A percentile compares a stretch with the other conserved stretches of the same genome.
Conservation (phyloP, 2,888 invertebrate genomes). For the Pyrrhia umbra region DNA sequence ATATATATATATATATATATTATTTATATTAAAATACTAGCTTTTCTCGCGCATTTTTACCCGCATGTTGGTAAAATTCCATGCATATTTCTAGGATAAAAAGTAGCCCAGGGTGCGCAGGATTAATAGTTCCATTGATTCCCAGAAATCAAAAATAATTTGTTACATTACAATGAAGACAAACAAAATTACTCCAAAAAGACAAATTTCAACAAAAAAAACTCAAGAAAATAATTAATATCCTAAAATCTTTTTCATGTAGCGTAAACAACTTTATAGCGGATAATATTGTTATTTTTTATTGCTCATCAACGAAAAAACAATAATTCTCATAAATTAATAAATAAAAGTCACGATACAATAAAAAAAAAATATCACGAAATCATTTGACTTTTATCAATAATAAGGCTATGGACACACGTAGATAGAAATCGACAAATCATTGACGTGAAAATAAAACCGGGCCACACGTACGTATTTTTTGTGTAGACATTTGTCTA, state of each 20-base stretch:
- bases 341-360: constrained; percentile 14
- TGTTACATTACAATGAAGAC: too few relatives aligned
- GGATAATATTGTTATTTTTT: not conserved
- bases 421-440: not conserved
- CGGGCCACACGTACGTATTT: not conserved
- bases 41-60: too few relatives aligned
- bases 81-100: too few relatives aligned
- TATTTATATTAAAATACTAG: too few relatives aligned
- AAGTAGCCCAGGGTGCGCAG: too few relatives aligned
- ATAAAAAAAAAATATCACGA: constrained; percentile 12
- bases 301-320: constrained; percentile 5
- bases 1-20: not conserved
- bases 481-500: not conserved
- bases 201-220: too few relatives aligned
- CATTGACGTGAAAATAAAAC: not conserved
- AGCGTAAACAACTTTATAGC: not conserved
- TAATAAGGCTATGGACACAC: not conserved
- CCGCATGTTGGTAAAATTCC: too few relatives aligned
- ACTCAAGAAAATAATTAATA: not conserved
- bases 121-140: too few relatives aligned
- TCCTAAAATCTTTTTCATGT: not conserved
- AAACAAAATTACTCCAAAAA: too few relatives aligned
- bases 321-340: constrained; percentile 10
- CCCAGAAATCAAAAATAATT: too few relatives aligned
- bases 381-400: constrained; percentile 7